Percentiles rank a stretch among this genome's conserved stretches.
phyloP scores from a whole-genome alignment of 2,113 vertebrate genomes.

The Merops nubicus region DNA sequence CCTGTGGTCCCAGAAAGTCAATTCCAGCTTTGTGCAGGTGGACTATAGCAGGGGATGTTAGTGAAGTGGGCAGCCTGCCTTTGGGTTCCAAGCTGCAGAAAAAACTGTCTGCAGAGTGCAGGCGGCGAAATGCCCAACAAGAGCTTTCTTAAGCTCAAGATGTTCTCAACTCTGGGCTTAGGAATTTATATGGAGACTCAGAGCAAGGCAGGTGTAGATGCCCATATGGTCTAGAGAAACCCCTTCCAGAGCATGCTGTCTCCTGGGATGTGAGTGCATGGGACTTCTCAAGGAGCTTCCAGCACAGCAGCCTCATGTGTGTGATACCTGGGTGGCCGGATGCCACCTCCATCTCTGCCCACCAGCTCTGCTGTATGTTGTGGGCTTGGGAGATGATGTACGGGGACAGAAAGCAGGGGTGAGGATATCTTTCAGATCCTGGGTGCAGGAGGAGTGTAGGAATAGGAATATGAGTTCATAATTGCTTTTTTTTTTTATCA shows the following conservation, averaged over 20 bases:
- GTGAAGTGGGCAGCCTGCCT: background rate
- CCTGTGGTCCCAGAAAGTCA: background rate
- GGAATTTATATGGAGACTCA: background rate
- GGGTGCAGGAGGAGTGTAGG: background rate
- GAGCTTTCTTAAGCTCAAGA: background rate
- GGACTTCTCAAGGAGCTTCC: background rate
- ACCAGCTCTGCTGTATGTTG: background rate
- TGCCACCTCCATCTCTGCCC: background rate
- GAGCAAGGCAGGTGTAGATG: background rate
- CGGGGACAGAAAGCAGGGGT: background rate
- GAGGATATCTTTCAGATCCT: background rate
- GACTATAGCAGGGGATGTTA: background rate
- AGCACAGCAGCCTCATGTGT: background rate
- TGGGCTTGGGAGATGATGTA: background rate
- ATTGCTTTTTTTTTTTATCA: slow-evolving; percentile 50
- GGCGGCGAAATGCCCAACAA: background rate
- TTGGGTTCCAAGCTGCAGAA: background rate
- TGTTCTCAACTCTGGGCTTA: background rate
- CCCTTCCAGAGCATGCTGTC: background rate
- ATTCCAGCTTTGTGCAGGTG: background rate
- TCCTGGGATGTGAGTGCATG: accelerated
- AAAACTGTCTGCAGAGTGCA: background rate
- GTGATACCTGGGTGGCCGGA: background rate
- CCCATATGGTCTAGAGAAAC: accelerated
- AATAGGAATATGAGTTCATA: slow-evolving; percentile 52